Evolutionary conservation across 2,888 invertebrate species (phyloP).

Genomic region (Calameuta pallipes): DNA sequence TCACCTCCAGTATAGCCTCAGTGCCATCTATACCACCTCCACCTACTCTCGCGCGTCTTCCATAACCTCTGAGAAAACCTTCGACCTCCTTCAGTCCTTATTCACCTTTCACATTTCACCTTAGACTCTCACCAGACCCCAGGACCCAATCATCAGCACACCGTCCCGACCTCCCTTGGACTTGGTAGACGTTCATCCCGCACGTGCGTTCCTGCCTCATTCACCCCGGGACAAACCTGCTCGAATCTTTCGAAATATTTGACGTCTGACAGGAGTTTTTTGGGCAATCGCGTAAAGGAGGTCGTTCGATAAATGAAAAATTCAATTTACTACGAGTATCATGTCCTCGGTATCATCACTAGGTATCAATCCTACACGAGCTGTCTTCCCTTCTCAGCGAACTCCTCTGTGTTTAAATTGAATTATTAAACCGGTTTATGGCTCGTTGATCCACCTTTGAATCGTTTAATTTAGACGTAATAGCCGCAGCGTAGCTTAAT

Average conservation of each 20-base stretch:
- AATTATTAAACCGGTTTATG: constrained; percentile 26
- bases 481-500: constrained; percentile 19
- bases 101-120: not conserved
- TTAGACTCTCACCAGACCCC: not conserved
- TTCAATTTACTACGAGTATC: not conserved
- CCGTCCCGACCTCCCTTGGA: not conserved
- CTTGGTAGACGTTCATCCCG: not conserved
- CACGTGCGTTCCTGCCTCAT: not conserved
- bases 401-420: constrained; percentile 14
- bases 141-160: not conserved
- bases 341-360: not conserved
- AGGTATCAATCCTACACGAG: not conserved
- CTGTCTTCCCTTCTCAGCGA: not conserved
- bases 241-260: not conserved
- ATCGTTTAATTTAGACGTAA: constrained; percentile 25
- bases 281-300: not conserved
- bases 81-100: not conserved
- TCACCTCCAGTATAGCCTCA: not conserved
- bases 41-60: not conserved
- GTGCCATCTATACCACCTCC: not conserved
- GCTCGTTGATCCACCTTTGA: constrained; percentile 27
- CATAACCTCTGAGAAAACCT: not conserved
- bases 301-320: not conserved
- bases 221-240: not conserved
- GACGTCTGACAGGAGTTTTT: too few species aligned